A percentile compares a stretch with the other conserved stretches of the same genome.
These are phyloP conservation scores for Halichondria panicea DNA, from an alignment of 37 sponge, comb jelly and placozoan species.

Conservation along the genomic window DNA sequence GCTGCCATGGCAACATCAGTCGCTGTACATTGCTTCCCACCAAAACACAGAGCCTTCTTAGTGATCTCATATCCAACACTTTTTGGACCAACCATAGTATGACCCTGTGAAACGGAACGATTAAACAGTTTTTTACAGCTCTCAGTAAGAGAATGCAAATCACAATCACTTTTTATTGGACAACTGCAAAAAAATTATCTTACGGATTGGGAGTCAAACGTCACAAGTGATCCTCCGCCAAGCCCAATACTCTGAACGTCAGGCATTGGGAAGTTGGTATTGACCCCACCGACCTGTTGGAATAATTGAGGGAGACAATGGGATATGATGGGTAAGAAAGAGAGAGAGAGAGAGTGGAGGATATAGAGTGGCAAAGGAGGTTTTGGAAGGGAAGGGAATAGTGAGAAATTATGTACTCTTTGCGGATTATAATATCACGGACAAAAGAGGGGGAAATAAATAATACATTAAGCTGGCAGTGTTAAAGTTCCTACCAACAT, in stretches of 20 bases:
- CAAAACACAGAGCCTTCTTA: conserved; percentile 64
- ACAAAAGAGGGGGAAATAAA: too few species aligned
- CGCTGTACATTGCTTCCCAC: conserved; percentile 65
- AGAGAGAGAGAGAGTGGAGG: too few species aligned
- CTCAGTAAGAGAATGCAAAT: too few species aligned
- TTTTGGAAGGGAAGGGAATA: too few species aligned
- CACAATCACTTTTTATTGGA: too few species aligned
- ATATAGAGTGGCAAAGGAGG: too few species aligned
- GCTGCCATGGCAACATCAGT: conserved; percentile 86
- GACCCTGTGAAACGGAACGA: not conserved
- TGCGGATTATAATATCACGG: too few species aligned
- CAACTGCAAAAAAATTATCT: not conserved
- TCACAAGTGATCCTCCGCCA: conserved; percentile 75
- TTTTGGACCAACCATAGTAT: conserved; percentile 57
- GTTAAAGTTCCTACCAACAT: too few species aligned
- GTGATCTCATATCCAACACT: conserved; percentile 63
- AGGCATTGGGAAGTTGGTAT: conserved; percentile 81
- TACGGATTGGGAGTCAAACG: not conserved
- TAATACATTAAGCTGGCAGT: too few species aligned
- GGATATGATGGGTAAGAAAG: not conserved
- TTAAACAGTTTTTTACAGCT: not conserved
- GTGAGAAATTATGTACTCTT: too few species aligned
- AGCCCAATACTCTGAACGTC: conserved; percentile 79
- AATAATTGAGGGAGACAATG: not conserved
- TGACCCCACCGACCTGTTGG: conserved; percentile 71